These are phyloP conservation scores for Phoenicopterus ruber DNA, from an alignment of 2,113 vertebrate species.

Conservation along the genomic window DNA sequence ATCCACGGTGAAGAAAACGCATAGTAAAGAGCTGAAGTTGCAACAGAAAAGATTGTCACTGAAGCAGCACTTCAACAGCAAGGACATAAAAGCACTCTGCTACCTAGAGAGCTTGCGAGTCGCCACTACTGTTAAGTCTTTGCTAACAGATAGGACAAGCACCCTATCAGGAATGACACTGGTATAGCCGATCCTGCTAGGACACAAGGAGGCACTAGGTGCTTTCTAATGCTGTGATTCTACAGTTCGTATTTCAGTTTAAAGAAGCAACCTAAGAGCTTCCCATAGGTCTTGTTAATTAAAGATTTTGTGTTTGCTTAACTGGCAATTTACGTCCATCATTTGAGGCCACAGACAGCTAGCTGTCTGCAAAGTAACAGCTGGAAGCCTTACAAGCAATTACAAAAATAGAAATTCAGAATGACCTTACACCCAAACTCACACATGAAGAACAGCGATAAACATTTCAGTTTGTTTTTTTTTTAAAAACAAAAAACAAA, in stretches of 20 bases:
- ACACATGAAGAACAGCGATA: not conserved
- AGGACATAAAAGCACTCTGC: not conserved
- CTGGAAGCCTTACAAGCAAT: not conserved
- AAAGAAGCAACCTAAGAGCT: not conserved
- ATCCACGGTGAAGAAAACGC: not conserved
- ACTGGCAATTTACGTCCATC: not conserved
- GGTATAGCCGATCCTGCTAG: not conserved
- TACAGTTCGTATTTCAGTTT: not conserved
- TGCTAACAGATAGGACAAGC: not conserved
- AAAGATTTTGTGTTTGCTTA: not conserved
- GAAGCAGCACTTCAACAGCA: not conserved
- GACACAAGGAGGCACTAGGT: not conserved
- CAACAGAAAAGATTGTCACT: not conserved
- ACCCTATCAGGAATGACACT: not conserved
- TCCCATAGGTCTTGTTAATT: not conserved
- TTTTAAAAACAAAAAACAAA: no score
- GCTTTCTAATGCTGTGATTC: not conserved
- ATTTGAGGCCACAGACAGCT: not conserved
- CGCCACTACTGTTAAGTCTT: not conserved
- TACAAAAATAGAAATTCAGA: not conserved
- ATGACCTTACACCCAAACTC: not conserved
- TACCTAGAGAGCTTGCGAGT: not conserved
- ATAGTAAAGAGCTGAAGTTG: not conserved
- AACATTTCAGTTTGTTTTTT: not conserved
- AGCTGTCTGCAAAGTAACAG: not conserved